Percentiles rank a stretch among this genome's conserved stretches.
phyloP scores from a whole-genome alignment of 2,113 vertebrate species.

The Grus americana region DNA sequence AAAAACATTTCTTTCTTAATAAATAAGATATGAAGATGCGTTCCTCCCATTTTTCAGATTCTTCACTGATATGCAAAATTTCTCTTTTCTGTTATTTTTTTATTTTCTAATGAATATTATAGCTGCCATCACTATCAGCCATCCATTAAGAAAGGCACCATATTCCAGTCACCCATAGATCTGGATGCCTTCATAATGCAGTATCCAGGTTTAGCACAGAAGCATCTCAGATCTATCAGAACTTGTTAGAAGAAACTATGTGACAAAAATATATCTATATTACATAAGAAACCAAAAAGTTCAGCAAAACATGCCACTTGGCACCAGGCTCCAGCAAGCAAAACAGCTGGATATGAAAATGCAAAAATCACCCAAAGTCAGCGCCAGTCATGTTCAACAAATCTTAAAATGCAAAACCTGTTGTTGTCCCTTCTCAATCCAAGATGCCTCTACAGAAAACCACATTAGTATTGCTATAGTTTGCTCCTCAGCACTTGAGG shows the following conservation, averaged over 20 bases:
- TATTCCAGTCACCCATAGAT: not conserved
- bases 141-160: not conserved
- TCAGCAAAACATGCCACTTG: rapidly evolving
- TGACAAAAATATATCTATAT: not conserved
- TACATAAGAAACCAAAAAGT: not conserved
- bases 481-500: not conserved
- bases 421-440: not conserved
- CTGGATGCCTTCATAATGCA: not conserved
- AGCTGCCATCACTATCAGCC: not conserved
- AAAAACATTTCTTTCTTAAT: not conserved
- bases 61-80: not conserved
- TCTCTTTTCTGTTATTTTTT: not conserved
- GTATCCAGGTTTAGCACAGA: not conserved
- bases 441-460: not conserved
- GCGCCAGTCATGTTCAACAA: not conserved
- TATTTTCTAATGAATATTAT: not conserved
- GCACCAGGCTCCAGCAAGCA: not conserved
- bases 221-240: not conserved
- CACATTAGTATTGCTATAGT: not conserved
- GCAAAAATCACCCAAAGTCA: not conserved
- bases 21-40: not conserved
- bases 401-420: not conserved
- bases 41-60: not conserved
- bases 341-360: not conserved
- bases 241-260: not conserved